Base-by-base conservation (phyloP, 2,888 invertebrate genomes). In the Exocentrus adspersus region DNA sequence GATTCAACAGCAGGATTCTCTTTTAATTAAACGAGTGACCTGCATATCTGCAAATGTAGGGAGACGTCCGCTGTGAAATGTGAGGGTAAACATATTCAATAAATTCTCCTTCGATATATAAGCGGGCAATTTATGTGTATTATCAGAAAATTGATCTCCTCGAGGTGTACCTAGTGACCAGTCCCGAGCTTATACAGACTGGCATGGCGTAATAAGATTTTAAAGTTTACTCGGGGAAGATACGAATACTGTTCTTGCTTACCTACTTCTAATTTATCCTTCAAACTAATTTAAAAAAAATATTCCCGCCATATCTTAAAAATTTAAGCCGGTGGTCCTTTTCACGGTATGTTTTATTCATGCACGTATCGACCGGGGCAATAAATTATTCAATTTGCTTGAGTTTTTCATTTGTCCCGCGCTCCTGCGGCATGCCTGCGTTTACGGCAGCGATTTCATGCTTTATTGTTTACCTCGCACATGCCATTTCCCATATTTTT, bases 81-180 rank as follows among this genome's bases (percentile, higher is more conserved):
- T 16, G 43, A 43, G 51, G 24, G 53, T 12, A 56, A 45, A 56
- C 20, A 56, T 56, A 56, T 56, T 56, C 56, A 58, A 58, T 58
- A 58, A 58, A n/a, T n/a, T n/a, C n/a, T 58, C 50, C 37, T 12
- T 14, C 37, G 12, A 37, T 12, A 37, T 37, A 12, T n/a, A 37
- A 5, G 12, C 28, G 54, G 28, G 17, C 43, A 56, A 56, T 61
- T 54, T 60, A 56, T 32, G 43, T 21, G 56, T 37, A 61, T 61
- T 61, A 61, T 61, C 61, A 61, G 61, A 61, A 61, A 61, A 61
- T 61, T 61, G 61, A 61, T 61, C 61, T 61, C 14, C 46, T n/a
- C n/a, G n/a, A n/a, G n/a, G n/a, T n/a, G n/a, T n/a, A n/a, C n/a
- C n/a, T n/a, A n/a, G n/a, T n/a, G n/a, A n/a, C n/a, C n/a, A n/a